phyloP scores from a whole-genome alignment of 1,140 invertebrate genomes.

The Caenorhabditis remanei region DNA sequence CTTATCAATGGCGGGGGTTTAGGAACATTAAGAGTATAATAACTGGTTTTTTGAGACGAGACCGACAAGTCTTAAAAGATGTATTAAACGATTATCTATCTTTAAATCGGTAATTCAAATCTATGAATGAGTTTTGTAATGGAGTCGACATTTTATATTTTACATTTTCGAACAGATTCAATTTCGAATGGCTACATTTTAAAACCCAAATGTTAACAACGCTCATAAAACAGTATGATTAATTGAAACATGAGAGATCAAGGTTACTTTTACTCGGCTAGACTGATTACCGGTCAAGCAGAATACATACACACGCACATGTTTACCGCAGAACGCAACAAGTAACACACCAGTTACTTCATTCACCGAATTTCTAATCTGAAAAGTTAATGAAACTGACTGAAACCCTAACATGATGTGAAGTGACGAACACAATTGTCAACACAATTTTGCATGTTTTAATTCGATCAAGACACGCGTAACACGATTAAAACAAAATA shows the following conservation, averaged over 20 bases:
- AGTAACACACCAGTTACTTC: no score
- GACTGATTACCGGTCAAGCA: no score
- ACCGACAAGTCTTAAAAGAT: not conserved
- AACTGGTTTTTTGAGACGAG: not conserved
- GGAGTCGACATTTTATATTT: not conserved
- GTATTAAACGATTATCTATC: not conserved
- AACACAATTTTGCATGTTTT: not conserved
- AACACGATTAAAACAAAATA: not conserved
- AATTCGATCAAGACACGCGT: constrained; percentile 46
- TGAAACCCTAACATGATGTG: constrained; percentile 39
- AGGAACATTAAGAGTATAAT: constrained; percentile 12
- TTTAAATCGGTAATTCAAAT: not conserved
- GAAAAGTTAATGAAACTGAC: not conserved
- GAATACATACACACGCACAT: no score
- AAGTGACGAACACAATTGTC: constrained; percentile 11
- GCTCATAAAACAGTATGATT: no score
- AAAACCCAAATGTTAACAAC: no score
- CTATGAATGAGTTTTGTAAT: not conserved
- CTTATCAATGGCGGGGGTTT: constrained; percentile 8
- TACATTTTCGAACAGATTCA: no score
- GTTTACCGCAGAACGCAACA: no score
- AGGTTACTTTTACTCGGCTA: no score
- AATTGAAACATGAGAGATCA: no score
- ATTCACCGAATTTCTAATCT: not conserved
- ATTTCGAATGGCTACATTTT: no score